Evolutionary conservation across 2,888 invertebrate species (phyloP).

Genomic region (Rhagonycha lutea): DNA sequence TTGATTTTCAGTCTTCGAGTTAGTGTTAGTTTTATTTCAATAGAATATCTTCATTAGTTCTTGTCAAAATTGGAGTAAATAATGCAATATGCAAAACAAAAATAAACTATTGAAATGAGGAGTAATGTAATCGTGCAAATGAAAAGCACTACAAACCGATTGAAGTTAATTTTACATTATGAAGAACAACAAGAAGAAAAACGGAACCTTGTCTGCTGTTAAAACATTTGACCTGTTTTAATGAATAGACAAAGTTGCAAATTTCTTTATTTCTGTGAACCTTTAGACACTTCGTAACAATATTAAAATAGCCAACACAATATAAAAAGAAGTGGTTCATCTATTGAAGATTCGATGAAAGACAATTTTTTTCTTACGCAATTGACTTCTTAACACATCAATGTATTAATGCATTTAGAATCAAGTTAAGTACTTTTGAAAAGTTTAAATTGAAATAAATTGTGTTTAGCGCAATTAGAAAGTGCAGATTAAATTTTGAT

Average conservation of each 20-base stretch:
- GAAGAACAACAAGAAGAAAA: background rate
- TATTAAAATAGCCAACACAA: background rate
- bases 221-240: background rate
- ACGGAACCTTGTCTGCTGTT: background rate
- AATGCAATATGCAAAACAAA: background rate
- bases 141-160: background rate
- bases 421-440: background rate
- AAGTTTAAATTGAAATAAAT: background rate
- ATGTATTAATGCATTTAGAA: background rate
- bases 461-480: background rate
- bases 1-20: too few species aligned
- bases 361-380: background rate
- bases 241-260: background rate
- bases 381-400: background rate
- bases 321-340: background rate
- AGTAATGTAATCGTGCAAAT: background rate
- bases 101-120: background rate
- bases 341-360: background rate
- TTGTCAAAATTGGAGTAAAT: background rate
- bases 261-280: background rate
- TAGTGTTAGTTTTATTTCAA: too few species aligned
- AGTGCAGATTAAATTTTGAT: background rate
- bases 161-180: background rate
- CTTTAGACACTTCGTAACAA: background rate
- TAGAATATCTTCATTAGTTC: background rate